phyloP scores from a whole-genome alignment of 2,797 vertebrate species.

The Sebastes alutus region DNA sequence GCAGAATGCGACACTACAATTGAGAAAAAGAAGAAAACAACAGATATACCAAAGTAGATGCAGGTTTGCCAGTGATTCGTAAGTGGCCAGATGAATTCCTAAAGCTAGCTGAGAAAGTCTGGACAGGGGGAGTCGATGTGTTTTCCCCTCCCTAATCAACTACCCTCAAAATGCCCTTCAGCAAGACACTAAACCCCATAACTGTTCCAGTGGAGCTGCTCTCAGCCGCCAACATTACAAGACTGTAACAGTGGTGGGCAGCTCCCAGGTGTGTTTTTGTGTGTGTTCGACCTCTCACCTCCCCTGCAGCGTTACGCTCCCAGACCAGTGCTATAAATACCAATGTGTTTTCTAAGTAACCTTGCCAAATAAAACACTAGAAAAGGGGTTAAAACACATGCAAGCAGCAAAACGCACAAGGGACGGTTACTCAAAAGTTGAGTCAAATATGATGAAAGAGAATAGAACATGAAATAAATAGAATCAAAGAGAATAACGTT shows the following conservation, averaged over 20 bases:
- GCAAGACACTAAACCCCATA: not conserved
- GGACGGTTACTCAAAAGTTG: not conserved
- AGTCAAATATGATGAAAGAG: not conserved
- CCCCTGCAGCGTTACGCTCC: conserved; percentile 6
- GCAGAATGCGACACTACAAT: not conserved
- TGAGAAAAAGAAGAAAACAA: not conserved
- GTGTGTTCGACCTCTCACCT: conserved; percentile 35
- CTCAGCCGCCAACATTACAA: conserved; percentile 14
- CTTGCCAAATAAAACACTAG: not conserved
- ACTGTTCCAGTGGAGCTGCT: conserved; percentile 24
- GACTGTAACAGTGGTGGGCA: conserved; percentile 16
- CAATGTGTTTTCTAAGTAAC: not conserved
- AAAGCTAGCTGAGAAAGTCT: not conserved
- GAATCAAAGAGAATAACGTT: not conserved
- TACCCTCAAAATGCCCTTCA: conserved; percentile 30
- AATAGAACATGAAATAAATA: conserved; percentile 1
- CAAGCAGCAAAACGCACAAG: not conserved
- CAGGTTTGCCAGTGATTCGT: not conserved
- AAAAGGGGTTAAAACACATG: not conserved
- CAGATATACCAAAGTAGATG: not conserved
- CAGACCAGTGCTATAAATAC: conserved; percentile 28
- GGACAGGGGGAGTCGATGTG: not conserved
- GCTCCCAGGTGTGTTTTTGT: conserved; percentile 34
- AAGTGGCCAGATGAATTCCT: not conserved
- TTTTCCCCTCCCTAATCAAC: not conserved